Base-by-base conservation (phyloP, 2,888 invertebrate species). In the Mimas tiliae region DNA sequence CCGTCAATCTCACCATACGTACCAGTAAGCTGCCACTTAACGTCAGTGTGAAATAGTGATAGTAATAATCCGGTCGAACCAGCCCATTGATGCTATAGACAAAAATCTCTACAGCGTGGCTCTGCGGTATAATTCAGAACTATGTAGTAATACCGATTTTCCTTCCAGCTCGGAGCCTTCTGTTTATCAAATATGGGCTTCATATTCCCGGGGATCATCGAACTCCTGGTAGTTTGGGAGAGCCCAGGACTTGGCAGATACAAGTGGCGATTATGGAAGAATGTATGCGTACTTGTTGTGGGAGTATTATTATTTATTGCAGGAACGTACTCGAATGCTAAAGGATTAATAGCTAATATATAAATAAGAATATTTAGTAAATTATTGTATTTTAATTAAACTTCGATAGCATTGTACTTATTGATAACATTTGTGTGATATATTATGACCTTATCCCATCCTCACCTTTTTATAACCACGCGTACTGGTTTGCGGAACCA, bases 141-240 rank as follows among this genome's bases (percentile, higher is more conserved):
- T 27, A 4, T 27, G 1, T 27, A 27, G 1, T 27, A 27, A 27
- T 27, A 27, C 27, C 1, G 4, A 27, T 27, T 4, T 27, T 27
- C 27, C 1, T 90, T 89, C 12, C 87, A 93, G 93, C 79, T 93
- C 0, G 93, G 93, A n/a, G 90, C 92, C 0, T 91, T 93, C 73
- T 92, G 92, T 52, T 72, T 93, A 6, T 92, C 92, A 0, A 91
- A 90, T 71, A 90, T 93, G 84, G 93, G 92, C 0, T 93, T 93
- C 71, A 91, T 93, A 72, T 93, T 90, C 69, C 93, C 93, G 0
- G 90, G 92, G 0, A 48, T 86, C 3, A 92, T 93, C 14, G 92
- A 93, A n/a, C 76, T 88, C 0, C 72, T 91, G 0, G 89, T 93
- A 0, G 79, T 87, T 0, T 93, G 93, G 91, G 88, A 91, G 62